Evolutionary conservation across 2,888 invertebrate species (phyloP), one percentile per base, ranked within the genome.

Genomic region (Acleris cristana): DNA sequence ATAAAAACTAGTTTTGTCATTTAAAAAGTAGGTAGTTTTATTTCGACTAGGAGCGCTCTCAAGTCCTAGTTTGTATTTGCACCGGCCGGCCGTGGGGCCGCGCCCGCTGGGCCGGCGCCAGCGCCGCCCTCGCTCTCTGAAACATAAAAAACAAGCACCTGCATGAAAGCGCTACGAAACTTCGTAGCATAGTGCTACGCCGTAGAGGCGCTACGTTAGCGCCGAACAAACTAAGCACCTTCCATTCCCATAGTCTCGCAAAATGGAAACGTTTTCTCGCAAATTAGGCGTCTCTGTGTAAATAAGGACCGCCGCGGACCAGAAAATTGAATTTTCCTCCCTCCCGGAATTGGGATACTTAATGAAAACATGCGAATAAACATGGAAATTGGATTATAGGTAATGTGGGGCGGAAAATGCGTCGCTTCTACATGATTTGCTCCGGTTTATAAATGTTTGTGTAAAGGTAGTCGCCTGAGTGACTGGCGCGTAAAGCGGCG

Each of bases 321-420:
- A 21, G 49, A 34, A 55, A 63, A 55, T 55, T 48, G 55, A 55
- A 34, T 55, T 48, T 51, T 14, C 60, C 34, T 40, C 7, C 23
- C 53, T 54, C 18, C 62, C 54, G 6, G 55, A 63, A 55, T 26
- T 26, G 63, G 55, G 63, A 53, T 55, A 63, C 55, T 63, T 63
- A 63, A 63, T 60, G 51, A 52, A 60, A 56, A 63, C 63, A 63
- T 63, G 56, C 63, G 49, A 56, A 63, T 63, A 55, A 34, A 56
- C 40, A 56, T 52, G 62, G 40, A 34, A 55, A 55, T 55, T 45
- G 54, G 21, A 48, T 19, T 21, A 26, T n/a, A 18, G 26, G 61
- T 26, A 54, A 18, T 48, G 48, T 48, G 16, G 48, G 49, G 55
- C 55, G 30, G 48, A 23, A 52, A 56, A 63, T 49, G 56, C 34